Evolutionary conservation across 2,797 vertebrate genomes (phyloP), one percentile per base, ranked within the genome.

Genomic region (Euthynnus affinis): DNA sequence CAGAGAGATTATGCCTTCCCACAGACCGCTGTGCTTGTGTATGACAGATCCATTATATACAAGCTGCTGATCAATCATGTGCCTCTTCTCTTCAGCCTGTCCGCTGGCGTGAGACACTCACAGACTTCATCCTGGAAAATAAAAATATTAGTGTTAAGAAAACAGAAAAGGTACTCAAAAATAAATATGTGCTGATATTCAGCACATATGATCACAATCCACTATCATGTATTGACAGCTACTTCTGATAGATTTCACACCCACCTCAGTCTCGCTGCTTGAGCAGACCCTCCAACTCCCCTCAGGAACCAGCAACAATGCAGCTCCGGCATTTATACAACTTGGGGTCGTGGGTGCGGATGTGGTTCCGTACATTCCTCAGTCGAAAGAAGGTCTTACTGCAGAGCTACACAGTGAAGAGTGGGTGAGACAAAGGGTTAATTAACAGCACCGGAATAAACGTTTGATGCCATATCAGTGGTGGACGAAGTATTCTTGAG

Each of bases 321-420:
- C 96, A 96, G 80, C 90, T 93, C 66, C 92, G 92, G 79, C 96
- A 96, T 91, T 94, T 96, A 90, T 96, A 96, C 87, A 96, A 91
- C 84, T 94, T 95, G 78, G 95, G 94, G 86, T 96, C 95, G 1
- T 96, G 96, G 62, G 93, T 96, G 78, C 90, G 94, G 86, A 96
- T 95, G 91, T 96, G 96, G 84, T 92, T 96, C 71, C 93, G 91
- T 80, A 96, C 95, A 85, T 96, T 96, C 87, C 89, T 94, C 88
- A 95, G 93, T 86, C 94, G 92, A 87, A 96, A 96, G 92, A 96
- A 96, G 2, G 93, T 94, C 91, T 96, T 96, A 64, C 95, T 95
- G 93, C 96, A 96, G 89, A 96, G 92, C 96, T 96, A 32, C 67
- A 71, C 6, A 8, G 55, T 2, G 56, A 20, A 71, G 34, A 62